phyloP scores from a whole-genome alignment of 2,113 vertebrate genomes.

The Phycodurus eques region DNA sequence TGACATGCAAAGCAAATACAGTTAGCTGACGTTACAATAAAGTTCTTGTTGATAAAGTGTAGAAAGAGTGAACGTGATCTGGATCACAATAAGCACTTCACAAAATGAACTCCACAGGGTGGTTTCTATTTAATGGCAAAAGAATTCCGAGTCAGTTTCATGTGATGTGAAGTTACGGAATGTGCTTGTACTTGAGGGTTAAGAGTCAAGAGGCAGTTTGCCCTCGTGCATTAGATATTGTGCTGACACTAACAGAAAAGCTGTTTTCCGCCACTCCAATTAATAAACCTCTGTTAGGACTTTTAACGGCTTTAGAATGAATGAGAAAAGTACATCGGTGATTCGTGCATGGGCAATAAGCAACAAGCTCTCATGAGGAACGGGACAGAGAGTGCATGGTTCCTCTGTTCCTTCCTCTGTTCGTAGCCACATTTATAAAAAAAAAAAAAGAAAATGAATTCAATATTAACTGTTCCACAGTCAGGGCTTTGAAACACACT shows the following conservation, averaged over 20 bases:
- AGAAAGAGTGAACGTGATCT: conserved; percentile 18
- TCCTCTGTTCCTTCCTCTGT: background rate
- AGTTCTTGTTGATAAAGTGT: conserved; percentile 16
- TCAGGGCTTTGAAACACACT: background rate
- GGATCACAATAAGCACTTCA: conserved; percentile 5
- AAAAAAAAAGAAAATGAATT: background rate
- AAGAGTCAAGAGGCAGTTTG: background rate
- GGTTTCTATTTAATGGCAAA: background rate
- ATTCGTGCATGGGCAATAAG: background rate
- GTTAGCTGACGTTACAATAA: conserved; percentile 14
- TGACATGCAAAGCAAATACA: conserved; percentile 27
- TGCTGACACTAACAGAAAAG: conserved; percentile 21
- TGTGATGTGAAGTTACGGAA: conserved; percentile 7
- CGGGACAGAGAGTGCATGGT: conserved; percentile 11
- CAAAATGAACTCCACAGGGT: conserved; percentile 1
- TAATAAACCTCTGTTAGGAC: background rate
- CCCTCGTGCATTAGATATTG: background rate
- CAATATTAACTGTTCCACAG: background rate
- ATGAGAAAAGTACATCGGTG: conserved; percentile 9
- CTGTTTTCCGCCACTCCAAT: background rate
- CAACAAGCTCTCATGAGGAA: conserved; percentile 7
- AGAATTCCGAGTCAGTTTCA: background rate
- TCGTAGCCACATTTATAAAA: conserved; percentile 1
- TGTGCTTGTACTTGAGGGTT: too few species aligned
- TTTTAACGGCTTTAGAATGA: too few species aligned